A percentile compares a stretch with the other conserved stretches of the same genome.
Conservation (phyloP, 2,888 invertebrate genomes). For the Nebria brevicollis region DNA sequence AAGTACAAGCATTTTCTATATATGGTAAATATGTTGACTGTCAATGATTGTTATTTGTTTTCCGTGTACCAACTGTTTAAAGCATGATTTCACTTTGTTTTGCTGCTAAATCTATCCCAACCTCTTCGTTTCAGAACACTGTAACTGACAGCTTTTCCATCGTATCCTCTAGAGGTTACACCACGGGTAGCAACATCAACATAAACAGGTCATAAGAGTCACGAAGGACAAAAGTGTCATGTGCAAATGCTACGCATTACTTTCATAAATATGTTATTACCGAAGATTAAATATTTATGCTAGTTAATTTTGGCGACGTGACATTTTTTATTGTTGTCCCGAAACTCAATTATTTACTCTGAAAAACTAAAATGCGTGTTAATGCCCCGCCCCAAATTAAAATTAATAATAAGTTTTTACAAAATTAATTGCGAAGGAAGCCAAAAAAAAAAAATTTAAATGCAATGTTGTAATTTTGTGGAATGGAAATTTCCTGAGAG, state of each 20-base stretch:
- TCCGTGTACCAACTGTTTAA: neutral
- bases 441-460: neutral
- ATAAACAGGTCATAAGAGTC: neutral
- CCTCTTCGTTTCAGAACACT: neutral
- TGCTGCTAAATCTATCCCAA: neutral
- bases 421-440: neutral
- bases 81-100: neutral
- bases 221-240: neutral
- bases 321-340: too few species aligned
- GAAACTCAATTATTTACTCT: too few species aligned
- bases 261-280: neutral
- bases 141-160: neutral
- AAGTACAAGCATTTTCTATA: neutral
- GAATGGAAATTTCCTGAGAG: neutral
- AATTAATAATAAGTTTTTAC: neutral
- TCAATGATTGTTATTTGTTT: neutral
- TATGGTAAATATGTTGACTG: neutral
- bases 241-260: neutral
- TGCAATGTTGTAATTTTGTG: neutral
- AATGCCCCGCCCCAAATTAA: too few species aligned
- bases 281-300: neutral
- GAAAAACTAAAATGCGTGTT: too few species aligned
- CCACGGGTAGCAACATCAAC: neutral
- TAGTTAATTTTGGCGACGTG: neutral
- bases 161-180: neutral